Evolutionary conservation across 2,888 invertebrate species (phyloP).

Genomic region (Watsonalla binaria): DNA sequence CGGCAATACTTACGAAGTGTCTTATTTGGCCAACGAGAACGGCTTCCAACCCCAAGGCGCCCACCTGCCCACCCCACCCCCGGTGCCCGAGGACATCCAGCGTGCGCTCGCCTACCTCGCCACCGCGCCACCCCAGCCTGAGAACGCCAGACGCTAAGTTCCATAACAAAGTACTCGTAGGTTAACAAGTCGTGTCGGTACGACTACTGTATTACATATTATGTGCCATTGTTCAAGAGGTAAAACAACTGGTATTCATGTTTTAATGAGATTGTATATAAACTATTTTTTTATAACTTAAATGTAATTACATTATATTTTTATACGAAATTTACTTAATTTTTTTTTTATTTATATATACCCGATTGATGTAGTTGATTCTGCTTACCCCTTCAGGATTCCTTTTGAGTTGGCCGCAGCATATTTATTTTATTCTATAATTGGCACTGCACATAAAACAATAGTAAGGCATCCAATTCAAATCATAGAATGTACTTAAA

Average conservation of each 20-base stretch:
- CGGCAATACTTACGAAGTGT: conserved; percentile 77
- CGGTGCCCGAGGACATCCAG: conserved; percentile 83
- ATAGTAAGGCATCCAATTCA: too few species aligned
- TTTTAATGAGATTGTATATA: conserved; percentile 2
- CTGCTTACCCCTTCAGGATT: not conserved
- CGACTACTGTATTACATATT: not conserved
- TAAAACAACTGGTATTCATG: not conserved
- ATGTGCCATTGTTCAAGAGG: conserved; percentile 1
- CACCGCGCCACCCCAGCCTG: conserved; percentile 78
- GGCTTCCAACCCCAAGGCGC: conserved; percentile 82
- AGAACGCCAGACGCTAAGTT: conserved; percentile 30
- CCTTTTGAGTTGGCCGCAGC: too few species aligned
- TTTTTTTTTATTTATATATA: not conserved
- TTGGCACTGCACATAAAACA: too few species aligned
- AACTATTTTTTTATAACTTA: not conserved
- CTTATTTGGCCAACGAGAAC: conserved; percentile 84
- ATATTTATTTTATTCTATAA: too few species aligned
- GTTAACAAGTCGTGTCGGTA: not conserved
- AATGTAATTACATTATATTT: not conserved
- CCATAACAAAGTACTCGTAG: not conserved
- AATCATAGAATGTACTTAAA: too few species aligned
- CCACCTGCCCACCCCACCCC: conserved; percentile 82
- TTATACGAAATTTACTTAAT: not conserved
- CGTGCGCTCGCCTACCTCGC: conserved; percentile 82
- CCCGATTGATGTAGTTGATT: not conserved